Conservation (phyloP, 30 jellyfish, hydroid and myxozoan genomes). For the Aurelia coerulea region DNA sequence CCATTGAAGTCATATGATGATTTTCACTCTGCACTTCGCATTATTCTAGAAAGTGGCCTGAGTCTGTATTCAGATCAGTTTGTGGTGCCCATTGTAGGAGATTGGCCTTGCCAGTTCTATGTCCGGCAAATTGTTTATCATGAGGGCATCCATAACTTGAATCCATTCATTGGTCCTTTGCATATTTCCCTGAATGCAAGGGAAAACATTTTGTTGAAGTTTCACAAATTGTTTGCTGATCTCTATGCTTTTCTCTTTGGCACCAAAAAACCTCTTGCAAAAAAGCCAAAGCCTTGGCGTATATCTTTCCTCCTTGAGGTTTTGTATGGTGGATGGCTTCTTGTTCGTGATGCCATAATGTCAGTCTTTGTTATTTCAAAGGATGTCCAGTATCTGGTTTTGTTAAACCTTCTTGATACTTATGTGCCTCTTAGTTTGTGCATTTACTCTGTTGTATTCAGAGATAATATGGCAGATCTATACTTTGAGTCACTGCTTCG, state of each 20-base stretch:
- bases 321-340: slow-evolving; percentile 34
- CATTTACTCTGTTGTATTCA: slow-evolving; percentile 18
- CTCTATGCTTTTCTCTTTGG: slow-evolving; percentile 19
- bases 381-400: slow-evolving; percentile 23
- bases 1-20: slow-evolving; percentile 45
- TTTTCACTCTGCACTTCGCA: neutral
- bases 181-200: slow-evolving; percentile 23
- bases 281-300: slow-evolving; percentile 49
- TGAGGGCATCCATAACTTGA: slow-evolving; percentile 16
- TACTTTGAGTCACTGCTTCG: slow-evolving; percentile 3
- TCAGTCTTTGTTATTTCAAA: slow-evolving; percentile 1
- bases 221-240: slow-evolving; percentile 25
- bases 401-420: slow-evolving; percentile 13
- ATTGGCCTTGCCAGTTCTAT: slow-evolving; percentile 43
- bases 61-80: neutral
- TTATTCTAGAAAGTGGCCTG: slow-evolving; percentile 15
- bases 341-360: slow-evolving; percentile 22
- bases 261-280: slow-evolving; percentile 42
- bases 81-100: slow-evolving; percentile 20
- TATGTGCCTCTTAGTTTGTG: slow-evolving; percentile 10
- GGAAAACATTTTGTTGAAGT: slow-evolving; percentile 3
- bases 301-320: slow-evolving; percentile 28
- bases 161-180: slow-evolving; percentile 19
- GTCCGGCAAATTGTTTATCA: slow-evolving; percentile 35
- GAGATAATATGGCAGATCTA: slow-evolving; percentile 3